Evolutionary conservation across 2,797 vertebrate species (phyloP).

Genomic region (Sphaeramia orbicularis): DNA sequence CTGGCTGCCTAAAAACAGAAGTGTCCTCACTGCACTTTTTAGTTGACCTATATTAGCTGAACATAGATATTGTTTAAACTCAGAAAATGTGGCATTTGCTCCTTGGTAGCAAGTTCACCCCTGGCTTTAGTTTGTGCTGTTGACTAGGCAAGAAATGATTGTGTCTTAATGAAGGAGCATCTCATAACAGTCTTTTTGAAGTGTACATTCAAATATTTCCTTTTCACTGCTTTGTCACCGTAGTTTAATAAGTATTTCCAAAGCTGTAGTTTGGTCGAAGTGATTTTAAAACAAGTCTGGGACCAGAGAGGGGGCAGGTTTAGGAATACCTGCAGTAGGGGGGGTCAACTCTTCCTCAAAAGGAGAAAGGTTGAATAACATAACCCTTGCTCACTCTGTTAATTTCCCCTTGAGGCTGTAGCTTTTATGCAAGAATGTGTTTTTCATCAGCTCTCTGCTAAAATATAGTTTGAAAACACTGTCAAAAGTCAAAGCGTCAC

Average conservation of each 20-base stretch:
- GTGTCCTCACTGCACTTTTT: constrained; percentile 5
- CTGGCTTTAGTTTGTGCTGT: background rate
- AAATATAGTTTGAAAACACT: constrained; percentile 10
- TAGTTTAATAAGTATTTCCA: too few species aligned
- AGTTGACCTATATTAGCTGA: background rate
- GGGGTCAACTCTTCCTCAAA: background rate
- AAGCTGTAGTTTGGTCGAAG: background rate
- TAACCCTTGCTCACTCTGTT: background rate
- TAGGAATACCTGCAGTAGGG: background rate
- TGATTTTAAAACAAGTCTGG: background rate
- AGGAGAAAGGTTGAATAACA: background rate
- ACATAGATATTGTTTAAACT: background rate
- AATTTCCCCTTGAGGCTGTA: constrained; percentile 4
- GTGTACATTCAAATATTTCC: too few species aligned
- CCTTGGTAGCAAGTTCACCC: background rate
- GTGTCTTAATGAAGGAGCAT: constrained; percentile 1
- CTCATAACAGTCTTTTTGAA: too few species aligned
- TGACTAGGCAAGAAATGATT: background rate
- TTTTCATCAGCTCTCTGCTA: constrained; percentile 12
- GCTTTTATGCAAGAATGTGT: constrained; percentile 26
- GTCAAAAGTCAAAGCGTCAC: constrained; percentile 8
- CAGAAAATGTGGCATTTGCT: background rate
- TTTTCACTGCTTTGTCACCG: too few species aligned
- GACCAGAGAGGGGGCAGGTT: too few species aligned
- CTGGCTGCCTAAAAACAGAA: background rate